Base-by-base conservation (phyloP, 2,888 invertebrate species). In the Agrotis clavis region DNA sequence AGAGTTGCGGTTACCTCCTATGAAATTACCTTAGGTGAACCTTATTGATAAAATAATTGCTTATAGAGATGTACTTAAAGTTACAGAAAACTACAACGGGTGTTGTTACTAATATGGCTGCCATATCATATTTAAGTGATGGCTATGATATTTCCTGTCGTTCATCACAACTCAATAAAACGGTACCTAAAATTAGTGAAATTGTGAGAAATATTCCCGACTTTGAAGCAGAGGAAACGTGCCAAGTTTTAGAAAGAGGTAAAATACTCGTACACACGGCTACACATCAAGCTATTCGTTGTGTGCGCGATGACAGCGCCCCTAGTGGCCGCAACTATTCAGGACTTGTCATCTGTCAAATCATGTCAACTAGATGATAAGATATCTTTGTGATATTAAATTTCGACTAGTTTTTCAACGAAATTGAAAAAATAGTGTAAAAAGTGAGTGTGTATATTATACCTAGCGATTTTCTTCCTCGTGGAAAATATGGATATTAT, bases 141-240 rank as follows among this genome's bases (percentile, higher is more conserved):
- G 79, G 82, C 25, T 88, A 90, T 71, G 91, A 92, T 81, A 84
- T 96, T 25, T 92, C 95, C 18, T 96, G 95, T 74, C 94, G 94
- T 76, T 97, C 97, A 6, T 74, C 91, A 54, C 80, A 91, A 57
- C 89, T 97, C 9, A 87, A 89, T 47, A 85, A 91, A 54, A 83
- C 92, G 48, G 93, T 96, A 74, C 97, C 97, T 3, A 88, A 84
- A 63, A 86, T 97, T 57, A 96, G 96, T 76, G 92, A 90, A 71
- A 90, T 94, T 5, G 94, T 96, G 1, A 91, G 90, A 77, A 85
- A 92, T 74, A 91, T 97, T 59, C 96, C 97, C 0, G 94, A 96
- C 84, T 97, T 96, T 87, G 86, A 96, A 57, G 87, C 91, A 64
- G 86, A 85, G 19, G 93, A 94, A 83, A 45, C 14, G 18, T 86